phyloP scores from a whole-genome alignment of 2,797 vertebrate genomes.

The Smutsia gigantea region DNA sequence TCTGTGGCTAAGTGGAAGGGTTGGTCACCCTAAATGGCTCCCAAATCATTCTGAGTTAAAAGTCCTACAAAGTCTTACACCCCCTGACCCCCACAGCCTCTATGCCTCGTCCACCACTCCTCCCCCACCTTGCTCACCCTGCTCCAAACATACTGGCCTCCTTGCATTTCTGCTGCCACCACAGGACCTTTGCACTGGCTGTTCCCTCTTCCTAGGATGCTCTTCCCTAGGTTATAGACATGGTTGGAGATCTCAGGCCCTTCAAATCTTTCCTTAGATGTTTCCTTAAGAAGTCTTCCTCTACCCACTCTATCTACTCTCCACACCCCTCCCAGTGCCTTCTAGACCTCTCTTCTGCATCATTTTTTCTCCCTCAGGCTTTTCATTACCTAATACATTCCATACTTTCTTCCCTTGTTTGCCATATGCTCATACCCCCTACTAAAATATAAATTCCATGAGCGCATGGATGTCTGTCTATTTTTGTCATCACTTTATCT shows the following conservation, averaged over 20 bases:
- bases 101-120: not conserved
- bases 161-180: not conserved
- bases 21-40: not conserved
- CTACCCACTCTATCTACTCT: not conserved
- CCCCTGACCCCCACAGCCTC: not conserved
- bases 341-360: not conserved
- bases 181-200: not conserved
- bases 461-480: not conserved
- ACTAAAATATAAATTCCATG: not conserved
- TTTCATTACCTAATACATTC: not conserved
- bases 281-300: not conserved
- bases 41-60: not conserved
- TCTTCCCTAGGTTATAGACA: not conserved
- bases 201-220: not conserved
- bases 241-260: not conserved
- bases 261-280: not conserved
- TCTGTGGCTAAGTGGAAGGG: not conserved
- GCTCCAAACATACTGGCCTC: not conserved
- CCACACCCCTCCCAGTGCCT: not conserved
- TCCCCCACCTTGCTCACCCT: not conserved
- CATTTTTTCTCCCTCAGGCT: rapidly evolving
- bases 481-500: not conserved
- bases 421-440: not conserved
- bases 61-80: not conserved
- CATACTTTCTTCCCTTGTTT: not conserved